Base-by-base conservation (phyloP, 2,113 vertebrate genomes). In the Cebus imitator region DNA sequence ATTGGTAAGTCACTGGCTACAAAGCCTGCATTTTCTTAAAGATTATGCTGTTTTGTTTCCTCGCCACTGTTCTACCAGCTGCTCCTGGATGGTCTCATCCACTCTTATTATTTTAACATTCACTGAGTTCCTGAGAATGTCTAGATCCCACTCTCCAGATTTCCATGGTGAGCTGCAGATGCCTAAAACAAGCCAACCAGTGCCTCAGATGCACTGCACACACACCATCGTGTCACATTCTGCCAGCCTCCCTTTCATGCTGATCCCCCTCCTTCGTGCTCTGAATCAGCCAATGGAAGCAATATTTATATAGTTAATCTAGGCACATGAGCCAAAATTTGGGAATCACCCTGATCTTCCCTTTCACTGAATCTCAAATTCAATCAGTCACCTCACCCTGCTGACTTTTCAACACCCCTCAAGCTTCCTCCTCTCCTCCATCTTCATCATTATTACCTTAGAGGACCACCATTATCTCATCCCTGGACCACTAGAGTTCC, bases 31-130 rank as follows among this genome's bases (percentile, higher is more conserved):
- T 75, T 40, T 81, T 64, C 87, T 88, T 84, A n/a, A 55, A 40
- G 50, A 14, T 52, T 85, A 68, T 16, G 40, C 57, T 52, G 6
- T 61, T 90, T 81, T 90, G 58, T 91, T 87, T 93, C 25, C 50
- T 64, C 79, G 43, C 58, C 80, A 73, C 23, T 48, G 20, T 90
- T 91, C 58, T 58, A 48, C 72, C 68, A 84, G 40, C 45, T 81
- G 78, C 43, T 91, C 40, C 32, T 86, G 61, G 72, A 88, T 91
- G 57, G 82, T 88, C 72, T 86, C 95, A 89, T 70, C 30, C 87
- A 86, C 43, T 86, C 61, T 88, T 93, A 52, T 13, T 88, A 27
- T 84, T 96, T 88, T 81, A 81, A 94, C 35, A 40, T 55, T 85
- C 37, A 79, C 2, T 50, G 50, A 79, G 66, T 81, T 57, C 35